These are phyloP conservation scores for Poeciliopsis infans DNA, from an alignment of 2,797 vertebrate genomes.

Conservation along the genomic window DNA sequence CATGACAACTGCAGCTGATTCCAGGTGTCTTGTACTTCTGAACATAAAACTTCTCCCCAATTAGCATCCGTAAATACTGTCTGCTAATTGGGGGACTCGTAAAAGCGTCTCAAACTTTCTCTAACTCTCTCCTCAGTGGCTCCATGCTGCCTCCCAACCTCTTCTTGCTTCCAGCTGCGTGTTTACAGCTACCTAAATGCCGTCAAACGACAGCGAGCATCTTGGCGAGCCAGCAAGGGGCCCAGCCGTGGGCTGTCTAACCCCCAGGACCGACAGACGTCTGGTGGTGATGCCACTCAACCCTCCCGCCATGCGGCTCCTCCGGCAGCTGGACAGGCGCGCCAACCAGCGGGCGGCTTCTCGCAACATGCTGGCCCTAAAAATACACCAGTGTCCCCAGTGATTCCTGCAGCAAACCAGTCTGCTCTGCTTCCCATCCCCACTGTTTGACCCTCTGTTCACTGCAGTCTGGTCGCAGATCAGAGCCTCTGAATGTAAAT, in stretches of 20 bases:
- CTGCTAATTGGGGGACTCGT: neutral
- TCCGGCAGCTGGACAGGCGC: slow-evolving; percentile 50
- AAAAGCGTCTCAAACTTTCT: neutral
- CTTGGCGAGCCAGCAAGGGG: slow-evolving; percentile 27
- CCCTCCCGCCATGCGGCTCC: slow-evolving; percentile 41
- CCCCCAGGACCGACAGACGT: slow-evolving; percentile 44
- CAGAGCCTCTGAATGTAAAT: neutral
- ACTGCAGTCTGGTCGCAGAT: neutral
- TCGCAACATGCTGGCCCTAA: slow-evolving; percentile 29
- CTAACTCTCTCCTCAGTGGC: neutral
- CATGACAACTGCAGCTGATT: too few relatives aligned
- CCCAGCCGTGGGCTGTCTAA: slow-evolving; percentile 23
- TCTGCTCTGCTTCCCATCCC: slow-evolving; percentile 8
- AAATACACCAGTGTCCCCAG: slow-evolving; percentile 28
- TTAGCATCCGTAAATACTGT: too few relatives aligned
- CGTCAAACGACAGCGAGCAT: slow-evolving; percentile 29
- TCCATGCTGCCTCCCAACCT: neutral
- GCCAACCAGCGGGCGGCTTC: slow-evolving; percentile 29
- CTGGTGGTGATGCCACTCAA: slow-evolving; percentile 44
- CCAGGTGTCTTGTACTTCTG: too few relatives aligned
- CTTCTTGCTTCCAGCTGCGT: slow-evolving; percentile 39
- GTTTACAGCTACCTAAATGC: slow-evolving; percentile 32
- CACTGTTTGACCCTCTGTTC: slow-evolving; percentile 22
- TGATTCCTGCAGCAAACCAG: neutral
- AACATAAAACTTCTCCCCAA: too few relatives aligned